Percentiles rank a stretch among this genome's conserved stretches.
Evolutionary conservation across 2,113 vertebrate genomes (phyloP).

Genomic region (Girardinichthys multiradiatus): DNA sequence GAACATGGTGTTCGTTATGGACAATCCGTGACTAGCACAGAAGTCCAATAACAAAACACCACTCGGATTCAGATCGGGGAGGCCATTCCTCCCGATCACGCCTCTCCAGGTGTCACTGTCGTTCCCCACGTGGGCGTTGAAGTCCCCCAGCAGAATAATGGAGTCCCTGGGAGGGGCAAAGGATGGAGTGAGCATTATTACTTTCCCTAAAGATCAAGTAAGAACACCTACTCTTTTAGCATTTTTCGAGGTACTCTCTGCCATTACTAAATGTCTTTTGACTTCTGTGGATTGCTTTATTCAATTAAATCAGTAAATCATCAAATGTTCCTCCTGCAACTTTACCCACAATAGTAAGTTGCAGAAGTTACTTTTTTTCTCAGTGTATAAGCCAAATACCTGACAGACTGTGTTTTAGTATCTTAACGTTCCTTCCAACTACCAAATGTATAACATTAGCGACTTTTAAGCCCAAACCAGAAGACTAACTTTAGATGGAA

Average conservation of each 20-base stretch:
- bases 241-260: too few species aligned
- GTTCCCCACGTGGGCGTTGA: too few species aligned
- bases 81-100: too few species aligned
- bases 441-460: neutral
- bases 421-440: neutral
- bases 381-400: neutral
- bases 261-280: neutral
- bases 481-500: neutral
- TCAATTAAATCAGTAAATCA: neutral
- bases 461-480: neutral
- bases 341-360: neutral
- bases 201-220: neutral
- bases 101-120: too few species aligned
- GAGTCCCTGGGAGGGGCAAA: too few species aligned
- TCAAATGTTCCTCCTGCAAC: neutral
- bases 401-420: neutral
- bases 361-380: neutral
- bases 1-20: too few species aligned
- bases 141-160: too few species aligned
- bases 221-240: neutral
- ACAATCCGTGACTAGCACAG: too few species aligned
- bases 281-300: neutral
- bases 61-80: too few species aligned
- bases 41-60: too few species aligned
- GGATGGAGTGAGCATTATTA: too few species aligned